Conservation (phyloP, 1,140 invertebrate genomes). For the Ceratina australensis region DNA sequence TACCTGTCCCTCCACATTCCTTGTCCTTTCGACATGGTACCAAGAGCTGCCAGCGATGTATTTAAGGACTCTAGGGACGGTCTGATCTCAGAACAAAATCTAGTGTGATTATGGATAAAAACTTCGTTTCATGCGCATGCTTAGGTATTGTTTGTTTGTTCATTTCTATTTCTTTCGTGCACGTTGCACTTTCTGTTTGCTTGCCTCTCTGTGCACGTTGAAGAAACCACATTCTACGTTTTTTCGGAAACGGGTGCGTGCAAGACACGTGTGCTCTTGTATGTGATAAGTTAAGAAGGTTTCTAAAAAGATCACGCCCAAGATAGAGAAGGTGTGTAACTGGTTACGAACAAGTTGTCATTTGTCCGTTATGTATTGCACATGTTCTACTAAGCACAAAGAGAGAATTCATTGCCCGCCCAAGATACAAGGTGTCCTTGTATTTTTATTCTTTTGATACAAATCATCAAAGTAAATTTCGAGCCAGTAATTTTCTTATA, state of each 20-base stretch:
- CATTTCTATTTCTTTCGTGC: conserved; percentile 66
- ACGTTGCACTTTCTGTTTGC: conserved; percentile 21
- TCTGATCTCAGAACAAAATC: conserved; percentile 79
- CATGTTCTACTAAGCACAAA: conserved; percentile 15
- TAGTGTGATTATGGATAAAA: conserved; percentile 72
- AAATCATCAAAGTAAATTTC: too few relatives aligned
- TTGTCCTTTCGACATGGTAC: conserved; percentile 78
- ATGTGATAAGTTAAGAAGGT: conserved; percentile 15
- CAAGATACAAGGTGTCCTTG: background rate
- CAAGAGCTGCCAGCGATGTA: conserved; percentile 79
- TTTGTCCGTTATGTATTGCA: background rate
- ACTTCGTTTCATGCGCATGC: conserved; percentile 58
- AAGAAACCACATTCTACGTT: background rate
- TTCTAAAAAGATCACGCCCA: background rate
- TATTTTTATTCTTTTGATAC: background rate
- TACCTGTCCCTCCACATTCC: conserved; percentile 83
- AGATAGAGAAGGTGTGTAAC: background rate
- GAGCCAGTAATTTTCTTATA: too few relatives aligned
- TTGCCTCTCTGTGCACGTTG: background rate
- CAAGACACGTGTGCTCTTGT: conserved; percentile 32
- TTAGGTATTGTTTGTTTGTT: conserved; percentile 53
- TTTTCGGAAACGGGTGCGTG: conserved; percentile 14
- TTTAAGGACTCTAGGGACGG: conserved; percentile 78
- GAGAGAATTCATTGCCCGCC: background rate
- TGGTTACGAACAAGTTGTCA: background rate